Base-by-base conservation (phyloP, 2,888 invertebrate species). In the Drosophila nr. perissopoda region DNA sequence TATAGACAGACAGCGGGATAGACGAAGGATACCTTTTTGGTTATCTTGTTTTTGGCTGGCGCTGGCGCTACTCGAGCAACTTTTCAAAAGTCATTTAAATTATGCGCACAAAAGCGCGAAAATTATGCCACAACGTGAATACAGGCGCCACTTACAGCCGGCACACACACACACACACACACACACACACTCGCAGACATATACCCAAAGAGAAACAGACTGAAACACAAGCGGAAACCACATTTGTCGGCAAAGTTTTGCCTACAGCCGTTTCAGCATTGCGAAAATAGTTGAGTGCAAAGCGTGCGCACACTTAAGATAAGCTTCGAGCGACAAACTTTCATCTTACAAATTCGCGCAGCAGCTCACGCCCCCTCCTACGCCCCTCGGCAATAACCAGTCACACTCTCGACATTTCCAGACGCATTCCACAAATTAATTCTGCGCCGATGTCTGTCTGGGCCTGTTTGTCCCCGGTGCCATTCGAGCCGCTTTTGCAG, bases 61-160 rank as follows among this genome's bases (percentile, higher is more conserved):
- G 69, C 58, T 73, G 76, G 73, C 77, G 75, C 63, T 81, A 84
- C 84, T 88, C 83, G 76, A 81, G 82, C 61, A 84, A 88, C 88
- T 88, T 88, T 88, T 86, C 84, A 88, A 88, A 88, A 88, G 87
- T 88, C 87, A 88, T 88, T 88, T 88, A 88, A 88, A 88, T 88
- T 88, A 88, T 88, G 87, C 76, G 78, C 87, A 83, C 86, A 85
- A 88, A 88, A 86, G 83, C 87, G 82, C 86, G 83, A 86, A 82
- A 87, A 88, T 86, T 86, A 88, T 87, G 88, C 88, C 83, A 88
- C 70, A 74, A 74, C 76, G 79, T 76, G 79, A 81, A 88, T 83
- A 68, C 86, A 74, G 84, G 77, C 84, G 88, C 86, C 87, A 86
- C 83, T 88, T 87, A 78, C 88, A 83, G 88, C 79, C 88, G 31